Evolutionary conservation across 1,140 invertebrate species (phyloP).

Genomic region (Centruroides sculpturatus): DNA sequence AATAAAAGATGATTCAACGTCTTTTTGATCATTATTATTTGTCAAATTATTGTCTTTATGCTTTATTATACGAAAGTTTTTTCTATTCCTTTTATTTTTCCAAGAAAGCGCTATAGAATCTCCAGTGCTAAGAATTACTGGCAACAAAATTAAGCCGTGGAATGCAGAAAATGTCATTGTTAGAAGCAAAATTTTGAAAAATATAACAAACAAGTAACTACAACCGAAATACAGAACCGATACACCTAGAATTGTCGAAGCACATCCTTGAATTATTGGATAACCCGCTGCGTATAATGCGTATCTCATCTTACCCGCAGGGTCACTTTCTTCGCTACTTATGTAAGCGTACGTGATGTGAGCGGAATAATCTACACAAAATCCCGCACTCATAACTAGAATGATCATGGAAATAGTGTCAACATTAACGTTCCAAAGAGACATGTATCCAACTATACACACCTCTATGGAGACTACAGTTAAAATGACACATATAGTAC

Average conservation of each 20-base stretch:
- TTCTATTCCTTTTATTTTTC: too few species aligned
- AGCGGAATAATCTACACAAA: slow-evolving; percentile 91
- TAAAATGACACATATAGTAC: slow-evolving; percentile 84
- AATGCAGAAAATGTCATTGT: slow-evolving; percentile 86
- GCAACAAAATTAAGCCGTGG: slow-evolving; percentile 79
- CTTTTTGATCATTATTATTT: too few species aligned
- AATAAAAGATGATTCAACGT: too few species aligned
- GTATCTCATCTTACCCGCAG: slow-evolving; percentile 55
- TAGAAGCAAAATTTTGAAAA: slow-evolving; percentile 95
- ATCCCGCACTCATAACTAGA: slow-evolving; percentile 95
- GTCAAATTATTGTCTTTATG: too few species aligned
- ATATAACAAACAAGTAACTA: slow-evolving; percentile 90
- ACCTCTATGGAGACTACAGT: slow-evolving; percentile 87
- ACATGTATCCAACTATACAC: slow-evolving; percentile 93
- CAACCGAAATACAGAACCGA: slow-evolving; percentile 69
- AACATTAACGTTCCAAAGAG: slow-evolving; percentile 81
- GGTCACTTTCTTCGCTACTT: slow-evolving; percentile 42
- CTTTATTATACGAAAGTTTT: too few species aligned
- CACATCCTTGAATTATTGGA: slow-evolving; percentile 89
- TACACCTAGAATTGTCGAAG: slow-evolving; percentile 81
- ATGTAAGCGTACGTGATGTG: slow-evolving; percentile 95
- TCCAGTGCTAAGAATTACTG: slow-evolving; percentile 50
- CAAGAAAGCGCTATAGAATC: too few species aligned
- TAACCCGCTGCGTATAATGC: slow-evolving; percentile 76
- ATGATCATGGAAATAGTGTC: slow-evolving; percentile 98